Evolutionary conservation across 2,888 invertebrate species (phyloP), one percentile per base, ranked within the genome.

Genomic region (Synergus gifuensis): DNA sequence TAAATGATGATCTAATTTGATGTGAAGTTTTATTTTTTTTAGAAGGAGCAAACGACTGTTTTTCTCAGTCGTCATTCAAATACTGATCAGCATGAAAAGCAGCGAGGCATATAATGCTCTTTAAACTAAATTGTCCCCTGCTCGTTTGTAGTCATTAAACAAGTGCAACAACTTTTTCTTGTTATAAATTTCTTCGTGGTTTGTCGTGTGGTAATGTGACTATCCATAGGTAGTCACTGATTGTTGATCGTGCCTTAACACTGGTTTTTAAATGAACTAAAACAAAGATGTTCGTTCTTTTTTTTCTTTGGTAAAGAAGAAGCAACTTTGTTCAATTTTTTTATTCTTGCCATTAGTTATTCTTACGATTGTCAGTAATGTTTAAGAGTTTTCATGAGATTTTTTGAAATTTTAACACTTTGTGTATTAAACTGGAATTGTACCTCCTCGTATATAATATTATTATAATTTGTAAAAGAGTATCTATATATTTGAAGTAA

Each of bases 81-180:
- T 22, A 11, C 12, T 18, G 22, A 28, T 28, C 60, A 11, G 49
- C 9, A 73, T 73, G 49, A 49, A 49, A 73, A 73, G 36, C 69
- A 54, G 22, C 49, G 49, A 49, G 14, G 46, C 16, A 14, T 67
- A 44, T 44, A 67, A 67, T 12, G 49, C 28, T 69, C 69, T 69
- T 69, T 69, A 69, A 69, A 49, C 69, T 69, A 69, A 69, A 49
- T 69, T 69, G 44, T 69, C n/a, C 36, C 49, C 69, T 49, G 36
- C 28, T 28, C 69, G 60, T 5, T 22, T 60, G 18, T 28, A 46
- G 49, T 16, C 28, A 49, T 46, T 16, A 64, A 64, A 64, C 64
- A 40, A 49, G 46, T n/a, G 49, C 22, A 69, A 16, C 49, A 28
- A 49, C 69, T 69, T 69, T 69, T 69, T 69, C 69, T 69, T 14